Evolutionary conservation across 2,888 invertebrate genomes (phyloP).

Genomic region (Teleogryllus oceanicus): DNA sequence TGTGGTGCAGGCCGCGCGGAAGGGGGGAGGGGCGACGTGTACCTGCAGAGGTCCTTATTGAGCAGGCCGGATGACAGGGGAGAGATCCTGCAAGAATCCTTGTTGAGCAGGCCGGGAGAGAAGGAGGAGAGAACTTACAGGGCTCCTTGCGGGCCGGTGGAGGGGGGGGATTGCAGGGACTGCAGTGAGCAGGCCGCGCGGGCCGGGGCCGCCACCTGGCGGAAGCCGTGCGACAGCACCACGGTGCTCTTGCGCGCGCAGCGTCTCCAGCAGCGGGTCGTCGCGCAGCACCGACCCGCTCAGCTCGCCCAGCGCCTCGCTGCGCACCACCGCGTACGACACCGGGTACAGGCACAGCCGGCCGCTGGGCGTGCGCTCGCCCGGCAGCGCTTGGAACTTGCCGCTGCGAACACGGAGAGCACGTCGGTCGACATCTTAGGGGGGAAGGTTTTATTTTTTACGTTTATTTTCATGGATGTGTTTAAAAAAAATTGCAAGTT

Average conservation of each 20-base stretch:
- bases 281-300: neutral
- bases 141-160: no score
- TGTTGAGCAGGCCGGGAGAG: no score
- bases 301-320: neutral
- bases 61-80: neutral
- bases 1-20: neutral
- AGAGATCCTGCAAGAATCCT: no score
- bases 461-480: no score
- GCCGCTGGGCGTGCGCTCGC: neutral
- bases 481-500: no score
- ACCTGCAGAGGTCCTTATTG: neutral
- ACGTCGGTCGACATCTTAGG: no score
- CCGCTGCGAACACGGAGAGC: neutral
- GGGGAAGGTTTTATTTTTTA: no score
- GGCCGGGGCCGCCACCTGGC: neutral
- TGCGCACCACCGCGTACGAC: neutral
- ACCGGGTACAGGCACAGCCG: neutral
- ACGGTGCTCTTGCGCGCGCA: slow-evolving; percentile 2
- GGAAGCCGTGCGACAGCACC: neutral
- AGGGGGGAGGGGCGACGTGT: neutral
- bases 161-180: neutral
- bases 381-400: neutral
- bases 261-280: neutral
- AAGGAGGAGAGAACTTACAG: no score
- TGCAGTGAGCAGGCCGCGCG: neutral